Evolutionary conservation across 2,113 vertebrate species (phyloP).

Genomic region (Aphyosemion australe): DNA sequence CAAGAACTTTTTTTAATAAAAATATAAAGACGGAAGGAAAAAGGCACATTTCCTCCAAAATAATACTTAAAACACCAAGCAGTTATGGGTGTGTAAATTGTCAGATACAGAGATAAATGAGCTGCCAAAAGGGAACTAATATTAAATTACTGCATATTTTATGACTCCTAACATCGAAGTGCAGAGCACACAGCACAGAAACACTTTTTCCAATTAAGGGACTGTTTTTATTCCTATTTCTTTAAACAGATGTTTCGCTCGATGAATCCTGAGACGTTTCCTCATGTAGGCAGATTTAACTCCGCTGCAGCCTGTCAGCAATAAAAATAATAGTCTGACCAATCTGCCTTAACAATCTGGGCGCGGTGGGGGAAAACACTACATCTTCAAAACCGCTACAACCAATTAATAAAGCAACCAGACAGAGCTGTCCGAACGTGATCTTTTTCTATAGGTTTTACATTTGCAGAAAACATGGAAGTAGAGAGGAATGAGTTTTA

Average conservation of each 20-base stretch:
- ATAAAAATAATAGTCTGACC: background rate
- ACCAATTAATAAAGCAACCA: background rate
- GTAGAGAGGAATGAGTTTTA: no score
- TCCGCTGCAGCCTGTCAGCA: background rate
- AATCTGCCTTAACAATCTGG: background rate
- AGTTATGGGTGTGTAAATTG: slow-evolving; percentile 9
- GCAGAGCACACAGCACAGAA: slow-evolving; percentile 7
- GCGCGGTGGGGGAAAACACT: background rate
- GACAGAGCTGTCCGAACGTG: background rate
- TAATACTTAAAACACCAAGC: background rate
- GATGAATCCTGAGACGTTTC: slow-evolving; percentile 6
- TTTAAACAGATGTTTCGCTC: slow-evolving; percentile 27
- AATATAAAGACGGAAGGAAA: background rate
- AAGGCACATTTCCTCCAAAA: no score
- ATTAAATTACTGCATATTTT: slow-evolving; percentile 32
- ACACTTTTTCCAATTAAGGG: slow-evolving; percentile 21
- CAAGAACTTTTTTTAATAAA: background rate
- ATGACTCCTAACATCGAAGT: slow-evolving; percentile 19
- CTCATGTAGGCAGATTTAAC: background rate
- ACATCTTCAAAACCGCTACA: background rate
- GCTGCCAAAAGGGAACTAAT: slow-evolving; percentile 19
- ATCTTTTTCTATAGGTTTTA: background rate
- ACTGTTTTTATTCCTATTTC: background rate
- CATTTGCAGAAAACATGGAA: background rate
- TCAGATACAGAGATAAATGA: slow-evolving; percentile 8